phyloP scores from a whole-genome alignment of 2,888 invertebrate genomes.

The Sminthurinus aureus region DNA sequence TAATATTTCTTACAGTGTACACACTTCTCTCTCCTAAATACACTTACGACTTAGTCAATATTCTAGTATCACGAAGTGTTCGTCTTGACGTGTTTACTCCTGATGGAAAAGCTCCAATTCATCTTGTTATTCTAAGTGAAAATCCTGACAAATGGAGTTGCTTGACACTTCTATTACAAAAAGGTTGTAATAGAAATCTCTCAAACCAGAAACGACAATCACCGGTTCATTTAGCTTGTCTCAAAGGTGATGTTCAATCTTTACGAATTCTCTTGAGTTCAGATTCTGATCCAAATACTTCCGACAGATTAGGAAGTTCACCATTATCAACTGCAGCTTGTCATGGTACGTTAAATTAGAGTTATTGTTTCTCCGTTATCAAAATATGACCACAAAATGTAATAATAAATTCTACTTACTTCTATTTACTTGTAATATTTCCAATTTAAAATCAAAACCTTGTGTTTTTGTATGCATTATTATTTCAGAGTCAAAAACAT shows the following conservation, averaged over 20 bases:
- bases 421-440: neutral
- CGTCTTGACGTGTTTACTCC: constrained; percentile 46
- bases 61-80: constrained; percentile 49
- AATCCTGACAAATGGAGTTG: constrained; percentile 55
- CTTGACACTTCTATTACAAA: constrained; percentile 54
- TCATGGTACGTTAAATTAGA: neutral
- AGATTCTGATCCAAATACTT: constrained; percentile 52
- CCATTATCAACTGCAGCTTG: no score
- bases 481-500: constrained; percentile 43
- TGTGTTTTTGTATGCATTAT: neutral
- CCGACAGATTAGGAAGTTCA: neutral
- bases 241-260: constrained; percentile 51
- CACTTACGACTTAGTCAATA: constrained; percentile 49
- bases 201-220: constrained; percentile 53
- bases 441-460: no score
- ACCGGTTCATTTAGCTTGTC: constrained; percentile 54
- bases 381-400: neutral
- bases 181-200: constrained; percentile 52
- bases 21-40: constrained; percentile 50
- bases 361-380: neutral
- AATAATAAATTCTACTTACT: neutral
- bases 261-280: constrained; percentile 51
- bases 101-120: constrained; percentile 53
- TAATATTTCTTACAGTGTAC: constrained; percentile 21
- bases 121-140: constrained; percentile 52